Evolutionary conservation across 2,888 invertebrate species (phyloP).

Genomic region (Drosophila vallismaia): DNA sequence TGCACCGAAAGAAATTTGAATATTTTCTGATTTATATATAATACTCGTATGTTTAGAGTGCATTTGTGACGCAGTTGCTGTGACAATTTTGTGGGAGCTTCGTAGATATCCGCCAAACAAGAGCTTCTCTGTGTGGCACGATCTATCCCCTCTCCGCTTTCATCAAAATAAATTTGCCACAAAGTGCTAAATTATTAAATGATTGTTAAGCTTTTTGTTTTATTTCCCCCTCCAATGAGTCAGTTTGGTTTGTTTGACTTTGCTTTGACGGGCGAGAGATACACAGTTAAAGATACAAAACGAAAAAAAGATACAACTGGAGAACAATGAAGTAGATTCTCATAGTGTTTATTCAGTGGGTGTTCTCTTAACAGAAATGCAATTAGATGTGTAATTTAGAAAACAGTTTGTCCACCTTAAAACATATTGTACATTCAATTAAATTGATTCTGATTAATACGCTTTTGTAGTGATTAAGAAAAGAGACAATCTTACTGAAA

Average conservation of each 20-base stretch:
- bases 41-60: neutral
- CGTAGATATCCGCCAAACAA: constrained; percentile 36
- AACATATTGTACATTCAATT: neutral
- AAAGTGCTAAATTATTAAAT: constrained; percentile 76
- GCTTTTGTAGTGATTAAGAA: neutral
- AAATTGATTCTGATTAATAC: neutral
- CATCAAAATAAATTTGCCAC: constrained; percentile 66
- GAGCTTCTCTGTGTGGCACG: constrained; percentile 21
- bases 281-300: neutral
- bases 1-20: constrained; percentile 3
- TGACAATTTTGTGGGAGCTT: constrained; percentile 26
- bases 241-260: constrained; percentile 21
- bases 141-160: constrained; percentile 44
- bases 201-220: constrained; percentile 59
- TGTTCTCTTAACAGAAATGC: constrained; percentile 22
- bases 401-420: constrained; percentile 7
- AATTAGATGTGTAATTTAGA: constrained; percentile 17
- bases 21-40: neutral
- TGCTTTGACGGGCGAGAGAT: constrained; percentile 16
- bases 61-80: constrained; percentile 14
- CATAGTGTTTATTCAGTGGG: constrained; percentile 12
- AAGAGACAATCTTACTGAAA: neutral
- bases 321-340: constrained; percentile 16
- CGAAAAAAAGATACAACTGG: neutral
- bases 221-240: constrained; percentile 44